Conservation (phyloP, 2,797 vertebrate genomes). For the Lycodopsis pacificus region DNA sequence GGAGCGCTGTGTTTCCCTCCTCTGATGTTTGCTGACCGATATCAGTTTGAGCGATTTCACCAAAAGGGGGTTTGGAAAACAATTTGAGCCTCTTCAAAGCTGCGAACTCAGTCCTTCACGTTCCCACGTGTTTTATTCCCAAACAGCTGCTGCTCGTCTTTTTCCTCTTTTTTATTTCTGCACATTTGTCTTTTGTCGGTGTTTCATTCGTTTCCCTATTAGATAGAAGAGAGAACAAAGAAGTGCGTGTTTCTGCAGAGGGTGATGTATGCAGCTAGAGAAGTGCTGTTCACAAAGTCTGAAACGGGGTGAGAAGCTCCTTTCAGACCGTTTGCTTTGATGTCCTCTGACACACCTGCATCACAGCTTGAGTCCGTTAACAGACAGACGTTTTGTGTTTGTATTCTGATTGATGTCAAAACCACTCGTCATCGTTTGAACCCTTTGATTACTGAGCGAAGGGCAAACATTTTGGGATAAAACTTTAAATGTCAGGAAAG, state of each 20-base stretch:
- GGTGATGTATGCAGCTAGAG: neutral
- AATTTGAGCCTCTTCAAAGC: neutral
- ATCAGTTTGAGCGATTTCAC: conserved; percentile 8
- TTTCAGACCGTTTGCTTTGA: neutral
- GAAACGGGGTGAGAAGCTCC: neutral
- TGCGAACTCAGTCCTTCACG: neutral
- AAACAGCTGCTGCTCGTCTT: neutral
- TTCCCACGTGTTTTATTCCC: conserved; percentile 7
- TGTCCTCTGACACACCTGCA: neutral
- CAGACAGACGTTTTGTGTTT: neutral
- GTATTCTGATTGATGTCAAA: neutral
- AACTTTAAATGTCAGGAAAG: neutral
- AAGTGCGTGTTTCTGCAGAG: neutral
- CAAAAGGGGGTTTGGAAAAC: neutral
- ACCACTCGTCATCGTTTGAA: too few relatives aligned
- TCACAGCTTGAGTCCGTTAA: neutral
- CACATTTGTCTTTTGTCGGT: conserved; percentile 17
- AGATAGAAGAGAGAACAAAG: conserved; percentile 26
- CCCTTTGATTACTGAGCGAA: neutral
- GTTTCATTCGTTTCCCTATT: conserved; percentile 37
- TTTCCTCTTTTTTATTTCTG: neutral
- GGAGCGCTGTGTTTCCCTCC: neutral
- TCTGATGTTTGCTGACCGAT: neutral
- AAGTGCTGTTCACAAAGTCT: neutral
- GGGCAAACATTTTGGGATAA: neutral